Percentiles rank a stretch among this genome's conserved stretches.
phyloP scores from a whole-genome alignment of 2,113 vertebrate genomes.

The Actenoides hombroni region DNA sequence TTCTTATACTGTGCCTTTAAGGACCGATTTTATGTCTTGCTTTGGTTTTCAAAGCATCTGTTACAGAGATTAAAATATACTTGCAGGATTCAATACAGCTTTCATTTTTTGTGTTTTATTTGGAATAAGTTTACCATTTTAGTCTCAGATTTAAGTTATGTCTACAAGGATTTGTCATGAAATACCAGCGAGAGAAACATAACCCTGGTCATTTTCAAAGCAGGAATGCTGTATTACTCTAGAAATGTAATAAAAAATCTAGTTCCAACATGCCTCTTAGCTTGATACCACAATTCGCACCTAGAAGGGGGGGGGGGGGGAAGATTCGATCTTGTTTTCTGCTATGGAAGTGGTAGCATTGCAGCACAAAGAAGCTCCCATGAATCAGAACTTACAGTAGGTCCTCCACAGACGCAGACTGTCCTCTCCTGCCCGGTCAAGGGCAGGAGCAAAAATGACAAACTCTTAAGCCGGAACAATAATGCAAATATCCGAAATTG shows the following conservation, averaged over 20 bases:
- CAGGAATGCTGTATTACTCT: not conserved
- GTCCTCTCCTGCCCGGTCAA: not conserved
- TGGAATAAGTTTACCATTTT: not conserved
- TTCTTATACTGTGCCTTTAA: not conserved
- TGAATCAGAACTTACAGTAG: not conserved
- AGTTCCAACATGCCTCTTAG: not conserved
- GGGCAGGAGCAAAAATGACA: not conserved
- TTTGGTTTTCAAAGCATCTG: not conserved
- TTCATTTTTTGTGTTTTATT: not conserved
- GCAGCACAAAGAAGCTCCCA: not conserved
- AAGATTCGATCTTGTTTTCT: not conserved
- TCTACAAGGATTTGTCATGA: not conserved
- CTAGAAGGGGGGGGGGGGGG: not conserved
- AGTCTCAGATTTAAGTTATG: not conserved
- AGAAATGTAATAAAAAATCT: not conserved
- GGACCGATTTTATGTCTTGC: not conserved
- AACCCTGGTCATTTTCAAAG: not conserved
- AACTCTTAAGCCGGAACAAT: not conserved
- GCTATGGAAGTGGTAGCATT: not conserved
- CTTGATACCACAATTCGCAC: not conserved
- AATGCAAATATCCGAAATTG: not conserved
- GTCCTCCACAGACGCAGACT: not conserved
- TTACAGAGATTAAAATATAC: not conserved
- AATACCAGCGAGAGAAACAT: not conserved
- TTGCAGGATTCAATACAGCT: not conserved